Percentiles rank a stretch among this genome's conserved stretches.
These are phyloP conservation scores for Apodemus agrarius DNA, from an alignment of 2,797 vertebrate genomes.

Conservation along the genomic window DNA sequence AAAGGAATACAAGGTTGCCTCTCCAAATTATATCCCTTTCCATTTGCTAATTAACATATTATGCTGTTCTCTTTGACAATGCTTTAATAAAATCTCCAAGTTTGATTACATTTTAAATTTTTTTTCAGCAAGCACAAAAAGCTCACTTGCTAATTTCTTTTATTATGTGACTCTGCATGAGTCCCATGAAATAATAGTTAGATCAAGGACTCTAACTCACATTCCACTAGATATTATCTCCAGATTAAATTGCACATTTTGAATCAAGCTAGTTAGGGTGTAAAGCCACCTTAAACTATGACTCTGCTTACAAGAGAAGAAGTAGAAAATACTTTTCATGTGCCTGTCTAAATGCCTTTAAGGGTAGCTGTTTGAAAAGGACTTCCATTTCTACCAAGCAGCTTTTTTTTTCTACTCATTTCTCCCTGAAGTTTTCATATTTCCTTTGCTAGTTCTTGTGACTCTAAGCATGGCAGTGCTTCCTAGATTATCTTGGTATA, in stretches of 20 bases:
- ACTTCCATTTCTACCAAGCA: background rate
- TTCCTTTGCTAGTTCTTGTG: background rate
- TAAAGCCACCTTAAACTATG: conserved; percentile 5
- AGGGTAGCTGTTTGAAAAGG: background rate
- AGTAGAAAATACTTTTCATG: background rate
- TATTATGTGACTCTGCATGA: conserved; percentile 41
- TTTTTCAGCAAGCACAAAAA: conserved; percentile 14
- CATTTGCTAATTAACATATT: background rate
- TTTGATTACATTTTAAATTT: background rate
- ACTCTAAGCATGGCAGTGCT: no score
- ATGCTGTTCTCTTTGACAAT: conserved; percentile 9
- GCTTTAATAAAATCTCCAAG: conserved; percentile 54
- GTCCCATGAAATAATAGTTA: conserved; percentile 51
- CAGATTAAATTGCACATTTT: conserved; percentile 19
- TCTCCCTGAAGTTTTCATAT: background rate
- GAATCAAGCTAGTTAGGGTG: background rate
- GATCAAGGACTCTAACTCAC: background rate
- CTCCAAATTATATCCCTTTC: conserved; percentile 18
- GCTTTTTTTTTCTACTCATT: background rate
- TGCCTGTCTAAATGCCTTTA: background rate
- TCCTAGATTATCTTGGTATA: background rate
- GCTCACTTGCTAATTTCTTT: background rate
- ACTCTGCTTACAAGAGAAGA: background rate
- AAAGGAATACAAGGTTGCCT: background rate
- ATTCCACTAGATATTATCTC: background rate